Conservation (phyloP, 64 coral and sea anemone species). For the Montipora cactus region DNA sequence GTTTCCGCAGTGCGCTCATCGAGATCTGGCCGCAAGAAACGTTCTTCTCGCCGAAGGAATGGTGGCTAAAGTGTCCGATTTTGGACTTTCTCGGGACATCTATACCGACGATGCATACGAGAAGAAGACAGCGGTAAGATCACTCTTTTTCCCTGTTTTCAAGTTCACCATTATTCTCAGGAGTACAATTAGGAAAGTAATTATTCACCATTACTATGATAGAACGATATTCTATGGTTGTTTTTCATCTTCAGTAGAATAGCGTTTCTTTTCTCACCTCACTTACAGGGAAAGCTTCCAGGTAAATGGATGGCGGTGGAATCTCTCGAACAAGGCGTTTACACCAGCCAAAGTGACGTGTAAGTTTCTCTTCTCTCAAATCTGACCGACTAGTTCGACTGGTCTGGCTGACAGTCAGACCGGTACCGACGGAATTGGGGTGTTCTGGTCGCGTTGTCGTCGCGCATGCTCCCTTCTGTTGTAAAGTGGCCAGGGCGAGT, state of each 20-base stretch:
- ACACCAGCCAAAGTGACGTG: slow-evolving; percentile 78
- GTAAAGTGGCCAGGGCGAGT: too few relatives aligned
- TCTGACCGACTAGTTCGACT: background rate
- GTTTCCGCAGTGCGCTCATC: slow-evolving; percentile 72
- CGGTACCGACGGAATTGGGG: too few relatives aligned
- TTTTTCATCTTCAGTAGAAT: background rate
- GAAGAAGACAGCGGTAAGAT: slow-evolving; percentile 77
- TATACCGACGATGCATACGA: slow-evolving; percentile 79
- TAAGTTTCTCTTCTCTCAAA: slow-evolving; percentile 28
- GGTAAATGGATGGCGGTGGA: slow-evolving; percentile 82
- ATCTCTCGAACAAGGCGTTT: slow-evolving; percentile 66
- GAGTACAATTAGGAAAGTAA: too few relatives aligned
- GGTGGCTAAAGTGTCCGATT: slow-evolving; percentile 88
- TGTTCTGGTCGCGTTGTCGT: too few relatives aligned
- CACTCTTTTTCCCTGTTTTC: background rate
- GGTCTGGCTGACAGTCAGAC: background rate
- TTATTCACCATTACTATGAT: too few relatives aligned
- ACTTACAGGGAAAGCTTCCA: slow-evolving; percentile 68
- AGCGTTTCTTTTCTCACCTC: background rate
- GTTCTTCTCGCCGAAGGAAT: slow-evolving; percentile 79
- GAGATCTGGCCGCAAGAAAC: slow-evolving; percentile 82
- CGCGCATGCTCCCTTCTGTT: too few relatives aligned
- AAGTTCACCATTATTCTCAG: too few relatives aligned
- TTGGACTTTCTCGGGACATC: slow-evolving; percentile 85
- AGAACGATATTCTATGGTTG: background rate